Evolutionary conservation across 2,113 vertebrate species (phyloP), one percentile per base, ranked within the genome.

Genomic region (Meleagris gallopavo): DNA sequence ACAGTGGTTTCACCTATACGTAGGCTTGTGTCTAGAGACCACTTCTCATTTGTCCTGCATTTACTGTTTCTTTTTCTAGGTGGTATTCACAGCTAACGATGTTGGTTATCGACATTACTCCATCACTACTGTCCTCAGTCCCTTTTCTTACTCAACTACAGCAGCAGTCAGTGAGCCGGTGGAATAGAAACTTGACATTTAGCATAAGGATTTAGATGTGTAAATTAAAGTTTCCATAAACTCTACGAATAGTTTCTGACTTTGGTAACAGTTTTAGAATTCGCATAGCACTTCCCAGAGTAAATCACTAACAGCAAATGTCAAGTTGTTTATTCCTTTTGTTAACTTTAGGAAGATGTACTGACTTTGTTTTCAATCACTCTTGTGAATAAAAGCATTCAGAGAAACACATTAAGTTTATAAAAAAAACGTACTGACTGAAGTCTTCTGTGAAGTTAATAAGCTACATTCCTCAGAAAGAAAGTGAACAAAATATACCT

Each of bases 61-160:
- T 54, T 65, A 24, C 4, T 87, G 75, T 90, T 80, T 71, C 69
- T 82, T 91, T 90, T 92, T 90, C 9, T 89, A 99, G 99, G 98
- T 99, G 95, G 98, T 98, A 84, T 99, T 99, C 90, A 76, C 98
- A 54, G 98, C 98, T 12, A 98, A 98, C 1, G 96, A 97, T 18
- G 97, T 96, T 3, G 98, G 98, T 24, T 97, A 95, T 43, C 98
- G 96, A 12, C 97, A 98, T 90, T 99, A 99, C 91, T 98, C 97
- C 62, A 95, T 99, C 45, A 98, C 97, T 2, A 91, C 98, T 50
- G 92, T 99, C 66, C 96, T 99, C 64, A 99, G 98, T 65, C 99
- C 99, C 13, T 99, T 91, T 92, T 99, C 98, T 9, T 99, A 98
- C 81, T 98, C 98, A 76, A 98, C 97, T 77, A 98, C 98, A 13